These are phyloP conservation scores for Bufotes viridis DNA, from an alignment of 2,797 vertebrate genomes.

Conservation along the genomic window DNA sequence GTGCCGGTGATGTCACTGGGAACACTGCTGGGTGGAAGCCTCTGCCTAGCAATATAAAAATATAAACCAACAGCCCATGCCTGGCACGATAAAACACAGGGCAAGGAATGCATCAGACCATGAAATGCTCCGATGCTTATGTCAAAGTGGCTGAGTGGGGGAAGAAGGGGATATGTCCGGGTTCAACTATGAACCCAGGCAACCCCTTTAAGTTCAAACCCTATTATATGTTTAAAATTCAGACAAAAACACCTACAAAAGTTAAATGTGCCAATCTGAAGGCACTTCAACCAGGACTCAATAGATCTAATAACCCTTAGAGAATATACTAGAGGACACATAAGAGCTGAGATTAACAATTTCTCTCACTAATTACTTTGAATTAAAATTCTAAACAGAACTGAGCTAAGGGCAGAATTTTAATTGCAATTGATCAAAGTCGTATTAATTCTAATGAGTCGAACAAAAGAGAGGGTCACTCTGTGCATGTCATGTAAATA, in stretches of 20 bases:
- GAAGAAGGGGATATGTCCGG: too few relatives aligned
- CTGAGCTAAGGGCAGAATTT: slow-evolving; percentile 64
- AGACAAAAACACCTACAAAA: not conserved
- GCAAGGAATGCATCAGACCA: too few relatives aligned
- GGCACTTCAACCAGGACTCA: slow-evolving; percentile 18
- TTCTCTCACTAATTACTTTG: slow-evolving; percentile 57
- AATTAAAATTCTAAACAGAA: slow-evolving; percentile 38
- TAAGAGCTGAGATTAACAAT: slow-evolving; percentile 54
- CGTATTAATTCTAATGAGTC: slow-evolving; percentile 63
- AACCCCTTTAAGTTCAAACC: not conserved
- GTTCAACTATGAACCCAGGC: too few relatives aligned
- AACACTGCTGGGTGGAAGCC: too few relatives aligned
- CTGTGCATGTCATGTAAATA: slow-evolving; percentile 58
- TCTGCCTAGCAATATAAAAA: too few relatives aligned
- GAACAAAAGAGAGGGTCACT: slow-evolving; percentile 57
- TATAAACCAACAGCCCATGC: too few relatives aligned
- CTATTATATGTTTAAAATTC: not conserved
- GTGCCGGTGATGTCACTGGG: too few relatives aligned
- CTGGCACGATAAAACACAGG: too few relatives aligned
- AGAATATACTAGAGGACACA: slow-evolving; percentile 37
- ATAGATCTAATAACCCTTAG: slow-evolving; percentile 20
- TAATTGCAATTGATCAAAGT: slow-evolving; percentile 64
- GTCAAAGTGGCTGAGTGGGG: too few relatives aligned
- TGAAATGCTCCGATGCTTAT: too few relatives aligned
- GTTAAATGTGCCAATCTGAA: not conserved